Percentiles rank a stretch among this genome's conserved stretches.
phyloP scores from a whole-genome alignment of 2,888 invertebrate genomes.

The Eudemis profundana region DNA sequence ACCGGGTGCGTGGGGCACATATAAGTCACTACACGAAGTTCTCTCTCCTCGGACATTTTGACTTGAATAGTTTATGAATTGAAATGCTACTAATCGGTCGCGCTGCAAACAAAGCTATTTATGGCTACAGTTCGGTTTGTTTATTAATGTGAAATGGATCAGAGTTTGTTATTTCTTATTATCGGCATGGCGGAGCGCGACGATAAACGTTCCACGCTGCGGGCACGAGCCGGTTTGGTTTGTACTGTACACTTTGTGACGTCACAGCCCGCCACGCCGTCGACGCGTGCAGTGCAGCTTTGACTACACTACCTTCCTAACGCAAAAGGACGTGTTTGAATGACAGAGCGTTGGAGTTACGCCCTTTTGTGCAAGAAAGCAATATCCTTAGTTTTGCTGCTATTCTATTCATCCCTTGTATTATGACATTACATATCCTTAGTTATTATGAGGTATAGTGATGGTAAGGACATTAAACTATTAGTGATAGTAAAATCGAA shows the following conservation, averaged over 20 bases:
- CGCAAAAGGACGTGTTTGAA: no score
- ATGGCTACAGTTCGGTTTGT: slow-evolving; percentile 31
- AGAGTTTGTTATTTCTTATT: slow-evolving; percentile 43
- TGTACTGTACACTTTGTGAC: slow-evolving; percentile 43
- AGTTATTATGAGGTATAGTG: no score
- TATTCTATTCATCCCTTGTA: no score
- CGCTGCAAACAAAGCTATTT: slow-evolving; percentile 35
- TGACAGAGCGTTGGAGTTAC: no score
- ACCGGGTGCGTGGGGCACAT: slow-evolving; percentile 87
- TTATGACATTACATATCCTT: no score
- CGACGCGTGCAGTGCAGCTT: slow-evolving; percentile 47
- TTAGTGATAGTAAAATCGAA: no score
- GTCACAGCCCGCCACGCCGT: slow-evolving; percentile 49
- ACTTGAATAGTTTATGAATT: slow-evolving; percentile 17
- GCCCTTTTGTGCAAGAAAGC: no score
- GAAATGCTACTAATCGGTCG: slow-evolving; percentile 21
- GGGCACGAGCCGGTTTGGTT: slow-evolving; percentile 49
- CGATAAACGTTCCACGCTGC: slow-evolving; percentile 51
- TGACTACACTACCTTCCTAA: background rate
- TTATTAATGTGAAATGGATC: slow-evolving; percentile 39
- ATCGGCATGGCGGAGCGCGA: slow-evolving; percentile 39
- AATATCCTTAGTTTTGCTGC: no score
- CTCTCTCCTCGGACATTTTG: slow-evolving; percentile 68
- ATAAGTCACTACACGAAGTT: slow-evolving; percentile 85
- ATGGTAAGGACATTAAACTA: no score